These are phyloP conservation scores for Dermochelys coriacea DNA, from an alignment of 2,797 vertebrate species.

Conservation along the genomic window DNA sequence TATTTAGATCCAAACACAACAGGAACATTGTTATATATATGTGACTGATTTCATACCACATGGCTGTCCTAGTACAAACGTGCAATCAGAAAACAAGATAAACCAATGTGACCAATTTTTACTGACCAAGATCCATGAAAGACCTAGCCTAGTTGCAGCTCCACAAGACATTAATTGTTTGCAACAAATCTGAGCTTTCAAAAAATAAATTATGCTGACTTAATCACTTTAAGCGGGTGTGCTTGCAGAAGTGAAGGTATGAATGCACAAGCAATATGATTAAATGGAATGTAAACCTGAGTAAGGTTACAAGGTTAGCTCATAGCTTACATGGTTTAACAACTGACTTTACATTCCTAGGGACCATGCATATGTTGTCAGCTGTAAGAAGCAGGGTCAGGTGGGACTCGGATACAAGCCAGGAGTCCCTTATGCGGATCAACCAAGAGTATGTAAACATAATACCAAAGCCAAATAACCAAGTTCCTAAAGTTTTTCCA, in stretches of 20 bases:
- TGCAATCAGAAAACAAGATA: background rate
- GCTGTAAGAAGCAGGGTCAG: background rate
- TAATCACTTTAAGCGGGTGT: background rate
- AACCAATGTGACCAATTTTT: fast-evolving
- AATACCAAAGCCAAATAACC: conserved; percentile 26
- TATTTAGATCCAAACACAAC: background rate
- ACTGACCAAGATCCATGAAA: fast-evolving
- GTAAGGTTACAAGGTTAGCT: background rate
- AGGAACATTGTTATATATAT: background rate
- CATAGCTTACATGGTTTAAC: background rate
- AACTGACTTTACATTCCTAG: background rate
- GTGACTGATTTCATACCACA: background rate
- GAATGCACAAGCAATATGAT: fast-evolving
- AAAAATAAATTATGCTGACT: background rate
- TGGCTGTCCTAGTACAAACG: background rate
- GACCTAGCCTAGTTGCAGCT: background rate
- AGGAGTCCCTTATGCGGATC: background rate
- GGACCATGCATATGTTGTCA: background rate
- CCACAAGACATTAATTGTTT: background rate
- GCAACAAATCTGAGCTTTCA: background rate
- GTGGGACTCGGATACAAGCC: background rate
- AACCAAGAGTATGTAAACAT: conserved; percentile 1
- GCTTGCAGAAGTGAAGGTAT: background rate
- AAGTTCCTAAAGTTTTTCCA: conserved; percentile 34
- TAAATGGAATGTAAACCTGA: background rate